Evolutionary conservation across 2,888 invertebrate genomes (phyloP).

Genomic region (Polietes domitor): DNA sequence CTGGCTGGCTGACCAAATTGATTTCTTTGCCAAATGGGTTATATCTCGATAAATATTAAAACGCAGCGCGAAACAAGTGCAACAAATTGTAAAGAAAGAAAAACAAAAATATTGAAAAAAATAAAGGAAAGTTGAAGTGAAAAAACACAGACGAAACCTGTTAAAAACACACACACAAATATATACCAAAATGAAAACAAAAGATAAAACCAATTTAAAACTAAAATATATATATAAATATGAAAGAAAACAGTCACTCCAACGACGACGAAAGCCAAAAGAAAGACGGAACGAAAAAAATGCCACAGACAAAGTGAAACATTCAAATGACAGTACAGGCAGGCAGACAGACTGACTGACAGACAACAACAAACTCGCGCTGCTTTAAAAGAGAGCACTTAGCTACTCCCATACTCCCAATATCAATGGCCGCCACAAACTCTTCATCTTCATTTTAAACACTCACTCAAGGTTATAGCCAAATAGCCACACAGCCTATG

Average conservation of each 20-base stretch:
- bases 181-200: constrained; percentile 44
- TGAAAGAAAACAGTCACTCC: not conserved
- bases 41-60: not conserved
- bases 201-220: too few relatives aligned
- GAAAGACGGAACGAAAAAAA: not conserved
- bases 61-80: constrained; percentile 9
- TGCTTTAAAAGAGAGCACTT: too few relatives aligned
- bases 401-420: too few relatives aligned
- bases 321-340: too few relatives aligned
- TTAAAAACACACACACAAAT: constrained; percentile 37
- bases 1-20: not conserved
- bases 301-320: too few relatives aligned
- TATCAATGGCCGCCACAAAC: too few relatives aligned
- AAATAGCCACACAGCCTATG: too few relatives aligned
- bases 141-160: constrained; percentile 2
- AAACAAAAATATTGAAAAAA: constrained; percentile 25
- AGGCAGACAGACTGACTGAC: too few relatives aligned
- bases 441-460: too few relatives aligned
- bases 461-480: too few relatives aligned
- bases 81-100: not conserved
- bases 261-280: not conserved
- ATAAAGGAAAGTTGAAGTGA: not conserved
- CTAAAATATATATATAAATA: constrained; percentile 12
- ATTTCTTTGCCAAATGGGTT: constrained; percentile 27
- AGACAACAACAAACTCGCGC: too few relatives aligned